These are phyloP conservation scores for Cantharis lateralis DNA, from an alignment of 2,888 invertebrate species.

Conservation along the genomic window DNA sequence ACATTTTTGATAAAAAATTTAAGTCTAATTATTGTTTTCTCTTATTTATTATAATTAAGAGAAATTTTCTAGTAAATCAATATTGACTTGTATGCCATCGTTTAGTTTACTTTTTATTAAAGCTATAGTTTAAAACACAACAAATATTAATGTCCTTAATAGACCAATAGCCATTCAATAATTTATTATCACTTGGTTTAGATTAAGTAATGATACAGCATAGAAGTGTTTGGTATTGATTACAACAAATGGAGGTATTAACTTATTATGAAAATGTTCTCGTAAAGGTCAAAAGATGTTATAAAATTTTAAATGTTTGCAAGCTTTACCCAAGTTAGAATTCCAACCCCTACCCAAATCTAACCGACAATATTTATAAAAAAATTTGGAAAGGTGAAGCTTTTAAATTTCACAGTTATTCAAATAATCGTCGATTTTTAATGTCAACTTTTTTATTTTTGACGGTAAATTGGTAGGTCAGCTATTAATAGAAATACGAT, in stretches of 20 bases:
- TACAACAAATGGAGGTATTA: background rate
- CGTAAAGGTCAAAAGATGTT: background rate
- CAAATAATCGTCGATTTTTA: background rate
- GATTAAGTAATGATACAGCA: background rate
- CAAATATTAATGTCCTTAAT: no score
- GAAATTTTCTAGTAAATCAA: background rate
- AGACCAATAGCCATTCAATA: background rate
- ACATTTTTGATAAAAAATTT: no score
- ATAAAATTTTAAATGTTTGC: background rate
- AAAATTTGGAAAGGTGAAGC: background rate
- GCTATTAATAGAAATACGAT: background rate
- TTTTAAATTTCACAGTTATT: background rate
- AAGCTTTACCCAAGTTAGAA: background rate
- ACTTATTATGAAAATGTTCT: background rate
- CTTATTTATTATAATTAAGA: background rate
- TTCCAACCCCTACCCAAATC: no score
- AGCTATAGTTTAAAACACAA: background rate
- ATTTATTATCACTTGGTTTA: background rate
- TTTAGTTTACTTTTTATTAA: background rate
- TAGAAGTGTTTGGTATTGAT: no score
- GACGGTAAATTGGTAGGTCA: background rate
- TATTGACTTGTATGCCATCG: background rate
- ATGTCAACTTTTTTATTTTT: background rate
- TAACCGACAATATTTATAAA: background rate
- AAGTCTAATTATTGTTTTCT: no score